A percentile compares a stretch with the other conserved stretches of the same genome.
These are phyloP conservation scores for Axis porcinus DNA, from an alignment of 2,113 vertebrate species.

Conservation along the genomic window DNA sequence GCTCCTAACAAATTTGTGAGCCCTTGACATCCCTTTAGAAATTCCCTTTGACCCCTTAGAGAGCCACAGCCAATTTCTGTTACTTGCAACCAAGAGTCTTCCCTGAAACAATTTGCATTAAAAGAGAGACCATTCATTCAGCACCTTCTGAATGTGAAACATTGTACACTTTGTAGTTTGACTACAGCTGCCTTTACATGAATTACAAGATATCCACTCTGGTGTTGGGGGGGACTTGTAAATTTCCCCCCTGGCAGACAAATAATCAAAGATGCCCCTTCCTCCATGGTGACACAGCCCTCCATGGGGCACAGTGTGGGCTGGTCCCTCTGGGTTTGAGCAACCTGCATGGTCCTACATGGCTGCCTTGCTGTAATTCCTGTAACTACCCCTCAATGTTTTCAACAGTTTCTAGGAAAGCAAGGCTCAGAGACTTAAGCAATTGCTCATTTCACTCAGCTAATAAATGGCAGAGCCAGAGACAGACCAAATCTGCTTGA, in stretches of 20 bases:
- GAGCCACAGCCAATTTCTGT: background rate
- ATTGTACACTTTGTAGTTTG: background rate
- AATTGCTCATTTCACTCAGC: background rate
- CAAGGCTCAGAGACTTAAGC: background rate
- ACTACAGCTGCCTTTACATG: background rate
- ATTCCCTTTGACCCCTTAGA: background rate
- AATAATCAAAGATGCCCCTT: background rate
- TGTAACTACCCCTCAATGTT: background rate
- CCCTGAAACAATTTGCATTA: background rate
- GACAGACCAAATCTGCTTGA: background rate
- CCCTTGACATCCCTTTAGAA: background rate
- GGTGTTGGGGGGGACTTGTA: background rate
- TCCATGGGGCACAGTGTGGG: accelerated
- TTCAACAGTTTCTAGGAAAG: background rate
- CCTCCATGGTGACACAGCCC: background rate
- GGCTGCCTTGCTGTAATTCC: background rate
- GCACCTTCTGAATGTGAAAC: background rate
- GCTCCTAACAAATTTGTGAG: background rate
- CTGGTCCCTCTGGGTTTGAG: background rate
- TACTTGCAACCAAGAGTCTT: background rate
- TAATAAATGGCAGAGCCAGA: background rate
- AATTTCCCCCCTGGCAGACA: background rate
- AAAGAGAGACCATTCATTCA: background rate
- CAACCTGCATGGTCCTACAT: background rate
- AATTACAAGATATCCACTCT: background rate